These are phyloP conservation scores for Falco naumanni DNA, from an alignment of 2,797 vertebrate species.

Conservation along the genomic window DNA sequence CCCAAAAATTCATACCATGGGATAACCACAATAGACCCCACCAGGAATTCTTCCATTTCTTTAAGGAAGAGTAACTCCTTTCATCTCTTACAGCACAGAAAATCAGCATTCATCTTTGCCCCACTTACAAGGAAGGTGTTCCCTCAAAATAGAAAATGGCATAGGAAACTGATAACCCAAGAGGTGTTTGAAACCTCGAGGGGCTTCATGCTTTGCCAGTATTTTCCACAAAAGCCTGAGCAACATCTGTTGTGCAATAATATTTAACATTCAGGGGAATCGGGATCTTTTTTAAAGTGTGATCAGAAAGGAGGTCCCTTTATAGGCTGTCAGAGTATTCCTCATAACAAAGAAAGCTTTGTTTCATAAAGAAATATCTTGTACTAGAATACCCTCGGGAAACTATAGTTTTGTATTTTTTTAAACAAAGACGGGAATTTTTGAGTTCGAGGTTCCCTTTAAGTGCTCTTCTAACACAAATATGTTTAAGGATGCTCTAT, in stretches of 20 bases:
- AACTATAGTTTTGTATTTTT: neutral
- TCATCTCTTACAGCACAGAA: neutral
- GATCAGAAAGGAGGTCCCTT: constrained; percentile 34
- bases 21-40: neutral
- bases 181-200: neutral
- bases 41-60: neutral
- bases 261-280: constrained; percentile 49
- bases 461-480: constrained; percentile 50
- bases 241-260: neutral
- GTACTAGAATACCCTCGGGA: constrained; percentile 11
- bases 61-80: neutral
- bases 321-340: constrained; percentile 3
- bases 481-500: constrained; percentile 49
- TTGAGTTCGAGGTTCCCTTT: neutral
- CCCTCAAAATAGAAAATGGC: neutral
- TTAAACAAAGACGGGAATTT: neutral
- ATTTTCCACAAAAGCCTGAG: constrained; percentile 20
- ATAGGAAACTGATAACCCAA: neutral
- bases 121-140: neutral
- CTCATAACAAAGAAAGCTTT: constrained; percentile 46
- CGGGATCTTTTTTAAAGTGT: neutral
- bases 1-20: neutral
- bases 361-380: constrained; percentile 38
- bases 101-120: neutral
- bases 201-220: neutral